Base-by-base conservation (phyloP, 2,113 vertebrate species). In the Prunella fulvescens region DNA sequence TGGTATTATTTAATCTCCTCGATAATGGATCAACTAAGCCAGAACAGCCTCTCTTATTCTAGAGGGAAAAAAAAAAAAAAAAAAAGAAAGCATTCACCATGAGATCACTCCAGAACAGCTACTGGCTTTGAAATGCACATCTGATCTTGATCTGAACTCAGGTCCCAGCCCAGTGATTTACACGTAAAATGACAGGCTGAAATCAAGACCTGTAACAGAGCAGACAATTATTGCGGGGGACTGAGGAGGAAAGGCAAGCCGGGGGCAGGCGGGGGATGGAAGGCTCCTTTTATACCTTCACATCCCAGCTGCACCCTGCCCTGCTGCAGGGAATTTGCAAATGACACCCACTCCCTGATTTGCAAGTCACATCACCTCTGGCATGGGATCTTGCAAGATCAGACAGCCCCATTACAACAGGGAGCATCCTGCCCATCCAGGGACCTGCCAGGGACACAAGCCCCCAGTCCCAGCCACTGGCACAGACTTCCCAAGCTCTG, bases 271-370 rank as follows among this genome's bases (percentile, higher is more conserved):
- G 20, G 93, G 92, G 93, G 85, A 45, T 61, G 76, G 78, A 69
- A 88, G 42, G 79, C 67, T 92, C 19, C 0, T 82, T 76, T 86
- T 24, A 33, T 54, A 69, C 82, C 88, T 83, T 58, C 45, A 42
- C 40, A 53, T 83, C 76, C 79, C 82, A 65, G 10, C n/a, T 79
- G 90, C 88, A 90, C 58, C 87, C 66, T 92, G 92, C 88, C 92
- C 88, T 69, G 78, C 93, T 72, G 90, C 88, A 67, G 53, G 90
- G 66, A 44, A 86, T 76, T 53, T 95, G 95, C 90, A 96, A 93
- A 95, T 85, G 82, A 88, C 92, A 92, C 95, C 92, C 86, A 90
- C 96, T 80, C 92, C 67, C 79, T 95, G 79, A 86, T 95, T 94
- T 95, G 82, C 96, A 96, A 95, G 90, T 96, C 92, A 92, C 85